phyloP scores from a whole-genome alignment of 2,888 invertebrate species.

The Spilosoma lubricipeda region DNA sequence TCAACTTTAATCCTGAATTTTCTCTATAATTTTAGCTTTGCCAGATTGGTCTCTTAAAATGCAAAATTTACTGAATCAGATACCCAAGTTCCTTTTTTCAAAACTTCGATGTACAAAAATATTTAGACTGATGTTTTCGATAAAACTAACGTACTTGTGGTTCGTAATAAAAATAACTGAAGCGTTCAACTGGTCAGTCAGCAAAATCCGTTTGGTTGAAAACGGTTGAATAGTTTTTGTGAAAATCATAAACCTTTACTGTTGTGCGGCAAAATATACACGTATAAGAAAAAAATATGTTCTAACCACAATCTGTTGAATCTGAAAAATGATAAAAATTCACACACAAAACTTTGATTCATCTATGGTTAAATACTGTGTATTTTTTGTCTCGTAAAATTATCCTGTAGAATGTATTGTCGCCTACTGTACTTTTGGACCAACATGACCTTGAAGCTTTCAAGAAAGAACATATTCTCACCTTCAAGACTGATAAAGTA shows the following conservation, averaged over 20 bases:
- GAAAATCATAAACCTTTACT: background rate
- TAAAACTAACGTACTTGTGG: background rate
- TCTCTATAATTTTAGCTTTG: background rate
- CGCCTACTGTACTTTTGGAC: too few relatives aligned
- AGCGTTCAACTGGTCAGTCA: background rate
- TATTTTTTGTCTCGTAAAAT: too few relatives aligned
- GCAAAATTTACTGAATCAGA: background rate
- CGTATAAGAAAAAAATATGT: background rate
- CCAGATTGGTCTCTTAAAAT: background rate
- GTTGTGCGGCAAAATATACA: background rate
- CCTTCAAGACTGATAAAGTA: too few relatives aligned
- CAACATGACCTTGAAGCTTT: too few relatives aligned
- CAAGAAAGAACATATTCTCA: too few relatives aligned
- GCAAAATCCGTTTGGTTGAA: background rate
- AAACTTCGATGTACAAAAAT: background rate
- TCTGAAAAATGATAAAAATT: too few relatives aligned
- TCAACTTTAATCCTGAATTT: background rate
- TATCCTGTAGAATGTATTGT: too few relatives aligned
- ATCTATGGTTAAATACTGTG: too few relatives aligned
- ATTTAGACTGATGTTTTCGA: background rate
- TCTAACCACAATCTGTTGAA: background rate
- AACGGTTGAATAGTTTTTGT: background rate
- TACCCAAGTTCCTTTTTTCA: background rate
- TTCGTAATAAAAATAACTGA: conserved; percentile 2
- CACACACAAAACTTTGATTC: too few relatives aligned